Percentiles rank a stretch among this genome's conserved stretches.
Conservation (phyloP, 2,797 vertebrate genomes). For the Scomberomorus guttatus region DNA sequence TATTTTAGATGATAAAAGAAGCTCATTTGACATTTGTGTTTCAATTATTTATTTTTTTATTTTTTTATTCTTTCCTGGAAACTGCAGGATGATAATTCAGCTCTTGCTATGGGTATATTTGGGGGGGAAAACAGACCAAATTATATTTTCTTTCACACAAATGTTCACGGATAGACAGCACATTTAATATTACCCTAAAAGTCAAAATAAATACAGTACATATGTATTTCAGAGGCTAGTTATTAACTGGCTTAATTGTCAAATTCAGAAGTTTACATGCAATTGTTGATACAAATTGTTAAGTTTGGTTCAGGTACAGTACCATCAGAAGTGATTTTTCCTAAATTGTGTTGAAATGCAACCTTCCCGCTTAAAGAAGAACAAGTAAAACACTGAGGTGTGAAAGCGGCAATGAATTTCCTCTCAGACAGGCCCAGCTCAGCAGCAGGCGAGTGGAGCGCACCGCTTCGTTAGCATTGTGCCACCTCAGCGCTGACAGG, state of each 20-base stretch:
- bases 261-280: not conserved
- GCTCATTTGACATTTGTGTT: not conserved
- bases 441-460: slow-evolving; percentile 24
- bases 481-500: slow-evolving; percentile 77
- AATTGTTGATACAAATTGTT: not conserved
- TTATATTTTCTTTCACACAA: not conserved
- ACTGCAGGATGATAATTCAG: not conserved
- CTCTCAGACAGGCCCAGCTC: slow-evolving; percentile 4
- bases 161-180: not conserved
- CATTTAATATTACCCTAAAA: not conserved
- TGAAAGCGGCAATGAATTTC: slow-evolving; percentile 19
- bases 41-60: no score
- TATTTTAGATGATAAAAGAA: not conserved
- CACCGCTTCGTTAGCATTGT: slow-evolving; percentile 54
- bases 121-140: not conserved
- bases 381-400: not conserved
- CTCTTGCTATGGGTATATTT: not conserved
- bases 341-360: slow-evolving; percentile 3
- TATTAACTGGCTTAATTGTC: not conserved
- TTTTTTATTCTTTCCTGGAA: not conserved
- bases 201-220: not conserved
- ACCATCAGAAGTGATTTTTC: not conserved
- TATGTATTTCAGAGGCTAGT: not conserved
- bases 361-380: not conserved
- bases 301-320: not conserved